phyloP scores from a whole-genome alignment of 2,113 vertebrate species.

The Pimephales promelas region DNA sequence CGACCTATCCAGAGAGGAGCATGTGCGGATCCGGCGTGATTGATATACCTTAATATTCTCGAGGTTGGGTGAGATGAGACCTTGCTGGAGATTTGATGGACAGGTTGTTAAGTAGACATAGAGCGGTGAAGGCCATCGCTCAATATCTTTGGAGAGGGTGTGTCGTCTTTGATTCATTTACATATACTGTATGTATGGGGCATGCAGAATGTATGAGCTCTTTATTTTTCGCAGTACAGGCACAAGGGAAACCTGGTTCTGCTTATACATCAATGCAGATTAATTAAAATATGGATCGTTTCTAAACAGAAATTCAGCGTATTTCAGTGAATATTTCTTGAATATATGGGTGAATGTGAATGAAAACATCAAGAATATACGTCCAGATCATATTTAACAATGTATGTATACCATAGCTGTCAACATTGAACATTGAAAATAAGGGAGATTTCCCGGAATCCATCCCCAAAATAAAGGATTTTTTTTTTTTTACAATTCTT shows the following conservation, averaged over 20 bases:
- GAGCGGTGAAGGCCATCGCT: slow-evolving; percentile 64
- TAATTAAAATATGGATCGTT: neutral
- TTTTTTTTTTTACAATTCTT: too few species aligned
- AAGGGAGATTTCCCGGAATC: too few species aligned
- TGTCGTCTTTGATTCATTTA: slow-evolving; percentile 70
- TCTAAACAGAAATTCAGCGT: neutral
- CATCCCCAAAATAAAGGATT: too few species aligned
- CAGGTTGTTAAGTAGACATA: slow-evolving; percentile 59
- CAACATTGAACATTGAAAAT: too few species aligned
- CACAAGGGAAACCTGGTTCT: neutral
- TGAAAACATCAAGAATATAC: too few species aligned
- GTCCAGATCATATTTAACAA: too few species aligned
- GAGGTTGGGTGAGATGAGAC: slow-evolving; percentile 68
- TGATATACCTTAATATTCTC: slow-evolving; percentile 68
- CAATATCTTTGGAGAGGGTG: slow-evolving; percentile 51
- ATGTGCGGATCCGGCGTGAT: slow-evolving; percentile 70
- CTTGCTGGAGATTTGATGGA: slow-evolving; percentile 69
- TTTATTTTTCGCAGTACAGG: neutral
- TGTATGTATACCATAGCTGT: too few species aligned
- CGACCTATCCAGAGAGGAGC: slow-evolving; percentile 68
- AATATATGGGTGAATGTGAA: neutral
- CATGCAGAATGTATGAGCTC: slow-evolving; percentile 70
- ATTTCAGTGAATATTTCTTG: neutral
- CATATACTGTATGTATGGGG: slow-evolving; percentile 60
- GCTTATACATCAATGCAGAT: neutral